Base-by-base conservation (phyloP, 2,113 vertebrate species). In the Odontophorus gujanensis region DNA sequence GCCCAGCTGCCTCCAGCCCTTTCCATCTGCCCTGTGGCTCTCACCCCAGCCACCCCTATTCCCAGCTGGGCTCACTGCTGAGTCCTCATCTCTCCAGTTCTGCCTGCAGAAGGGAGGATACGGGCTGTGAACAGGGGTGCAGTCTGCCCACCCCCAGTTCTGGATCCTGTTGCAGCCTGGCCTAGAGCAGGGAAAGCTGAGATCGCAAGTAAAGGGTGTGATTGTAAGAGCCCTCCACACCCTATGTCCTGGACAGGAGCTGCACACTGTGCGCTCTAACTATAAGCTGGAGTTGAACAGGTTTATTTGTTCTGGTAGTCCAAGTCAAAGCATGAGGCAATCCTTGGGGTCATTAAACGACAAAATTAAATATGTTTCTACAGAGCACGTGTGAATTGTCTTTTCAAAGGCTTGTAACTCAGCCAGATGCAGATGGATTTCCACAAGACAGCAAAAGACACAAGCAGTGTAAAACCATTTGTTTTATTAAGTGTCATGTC, bases 391-490 rank as follows among this genome's bases (percentile, higher is more conserved):
- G 92, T 84, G 83, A 96, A 88, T 88, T 92, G 66, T 86, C 66
- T 73, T 96, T 93, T 95, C 90, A 96, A 95, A 96, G 78, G 88
- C 92, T 92, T 83, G 77, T 90, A 96, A 92, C 62, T 95, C 61
- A 45, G 69, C 76, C 90, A 89, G 84, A 93, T 69, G 86, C 61
- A 81, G 74, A 77, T 26, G 6, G 83, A 68, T 84, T 94, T 96
- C 90, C 69, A 84, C 86, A 75, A n/a, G 86, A 38, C 66, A 72
- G 53, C 83, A 72, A 84, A 95, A 94, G 80, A 57, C n/a, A 57
- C 50, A 79, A 89, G 77, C 24, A 8, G 42, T 78, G 58, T 78
- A 92, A 89, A 84, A 18, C 53, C 81, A 76, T 92, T 93, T 94
- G 81, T 90, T 95, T 90, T 89, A 93, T 95, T 68, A 95, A 93